A percentile compares a stretch with the other conserved stretches of the same genome.
Conservation (phyloP, 2,888 invertebrate genomes). For the Calameuta idolon region DNA sequence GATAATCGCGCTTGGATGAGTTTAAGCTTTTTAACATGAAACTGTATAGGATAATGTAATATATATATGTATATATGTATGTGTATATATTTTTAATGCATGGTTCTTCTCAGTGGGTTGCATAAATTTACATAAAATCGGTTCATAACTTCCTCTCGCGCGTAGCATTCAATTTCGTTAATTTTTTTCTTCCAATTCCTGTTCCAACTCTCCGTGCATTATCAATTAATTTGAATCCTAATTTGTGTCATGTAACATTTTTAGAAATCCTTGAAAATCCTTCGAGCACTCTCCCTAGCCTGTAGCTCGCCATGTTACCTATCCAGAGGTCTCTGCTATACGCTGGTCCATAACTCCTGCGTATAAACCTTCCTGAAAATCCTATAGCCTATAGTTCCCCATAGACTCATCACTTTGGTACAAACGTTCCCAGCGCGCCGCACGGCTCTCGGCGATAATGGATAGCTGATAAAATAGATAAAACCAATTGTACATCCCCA, state of each 20-base stretch:
- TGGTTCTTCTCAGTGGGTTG: constrained; percentile 25
- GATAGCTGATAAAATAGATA: constrained; percentile 38
- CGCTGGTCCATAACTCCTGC: not conserved
- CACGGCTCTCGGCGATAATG: constrained; percentile 30
- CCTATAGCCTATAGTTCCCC: constrained; percentile 2
- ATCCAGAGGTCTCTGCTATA: not conserved
- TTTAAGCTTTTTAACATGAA: not conserved
- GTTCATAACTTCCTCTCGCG: constrained; percentile 1
- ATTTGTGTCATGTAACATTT: not conserved
- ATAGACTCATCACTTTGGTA: constrained; percentile 52
- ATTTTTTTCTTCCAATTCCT: constrained; percentile 1
- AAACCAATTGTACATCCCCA: constrained; percentile 16
- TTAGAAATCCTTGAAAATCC: not conserved
- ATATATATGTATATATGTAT: no score
- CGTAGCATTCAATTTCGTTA: constrained; percentile 2
- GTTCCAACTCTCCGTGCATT: constrained; percentile 1
- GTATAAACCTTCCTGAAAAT: not conserved
- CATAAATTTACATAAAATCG: constrained; percentile 45
- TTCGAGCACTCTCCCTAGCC: not conserved
- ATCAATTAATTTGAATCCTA: not conserved
- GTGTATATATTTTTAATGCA: no score
- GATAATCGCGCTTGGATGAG: not conserved
- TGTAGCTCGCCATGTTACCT: not conserved
- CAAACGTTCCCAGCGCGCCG: constrained; percentile 24
- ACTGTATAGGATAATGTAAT: not conserved